phyloP scores from a whole-genome alignment of 1,140 invertebrate species.

The Drosophila subobscura region DNA sequence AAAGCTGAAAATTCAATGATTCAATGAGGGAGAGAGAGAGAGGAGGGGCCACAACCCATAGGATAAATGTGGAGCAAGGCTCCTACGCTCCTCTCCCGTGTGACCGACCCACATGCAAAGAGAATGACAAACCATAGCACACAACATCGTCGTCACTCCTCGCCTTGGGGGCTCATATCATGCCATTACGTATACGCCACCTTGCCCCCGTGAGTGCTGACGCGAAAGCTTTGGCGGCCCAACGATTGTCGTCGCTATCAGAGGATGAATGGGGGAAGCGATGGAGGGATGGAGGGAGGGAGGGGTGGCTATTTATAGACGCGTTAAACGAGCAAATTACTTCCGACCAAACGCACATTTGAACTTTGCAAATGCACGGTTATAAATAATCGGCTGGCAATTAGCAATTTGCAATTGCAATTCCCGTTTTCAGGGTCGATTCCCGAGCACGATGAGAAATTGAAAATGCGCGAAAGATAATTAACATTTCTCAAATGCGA shows the following conservation, averaged over 20 bases:
- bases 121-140: conserved; percentile 21
- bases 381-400: conserved; percentile 66
- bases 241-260: conserved; percentile 30
- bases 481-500: conserved; percentile 11
- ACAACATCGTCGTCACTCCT: conserved; percentile 11
- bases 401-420: conserved; percentile 46
- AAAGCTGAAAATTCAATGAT: neutral
- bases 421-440: conserved; percentile 10
- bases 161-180: conserved; percentile 39
- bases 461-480: conserved; percentile 17
- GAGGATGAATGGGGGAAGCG: neutral
- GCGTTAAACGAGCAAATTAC: conserved; percentile 61
- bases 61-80: conserved; percentile 34
- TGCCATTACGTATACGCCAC: conserved; percentile 68
- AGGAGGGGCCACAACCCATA: too few relatives aligned
- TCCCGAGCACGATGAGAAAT: conserved; percentile 5
- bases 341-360: conserved; percentile 75
- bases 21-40: neutral
- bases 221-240: conserved; percentile 6
- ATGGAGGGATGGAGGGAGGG: too few relatives aligned
- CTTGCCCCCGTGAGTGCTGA: conserved; percentile 37
- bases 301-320: conserved; percentile 59
- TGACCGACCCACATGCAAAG: conserved; percentile 36
- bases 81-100: conserved; percentile 17
- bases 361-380: conserved; percentile 61